Base-by-base conservation (phyloP, 1,140 invertebrate species). In the Latrodectus geometricus region DNA sequence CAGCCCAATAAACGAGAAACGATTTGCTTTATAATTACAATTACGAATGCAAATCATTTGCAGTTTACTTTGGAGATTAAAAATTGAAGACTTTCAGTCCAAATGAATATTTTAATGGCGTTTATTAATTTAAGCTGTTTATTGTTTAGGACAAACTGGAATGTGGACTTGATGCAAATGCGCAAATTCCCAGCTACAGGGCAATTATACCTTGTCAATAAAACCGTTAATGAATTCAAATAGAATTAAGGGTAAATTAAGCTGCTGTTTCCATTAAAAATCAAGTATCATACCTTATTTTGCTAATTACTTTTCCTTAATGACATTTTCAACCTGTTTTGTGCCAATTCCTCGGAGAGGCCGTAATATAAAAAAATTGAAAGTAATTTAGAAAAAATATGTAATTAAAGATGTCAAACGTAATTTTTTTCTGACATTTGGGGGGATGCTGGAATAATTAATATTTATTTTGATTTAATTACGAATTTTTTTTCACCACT, bases 91-190 rank as follows among this genome's bases (percentile, higher is more conserved):
- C 3, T 69, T 69, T 11, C 20, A 61, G 20, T 69, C 68, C 68
- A 20, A 69, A 21, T 69, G 68, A n/a, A 69, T 69, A 69, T 69
- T 69, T 69, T 69, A 20, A 69, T 23, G 20, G 20, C 11, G 20
- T 69, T 69, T 69, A 69, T 69, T 23, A 69, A 65, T 21, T n/a
- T 69, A 69, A 20, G 21, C 11, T 23, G n/a, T 69, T 69, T 21
- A 69, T 69, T 69, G 68, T 69, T 69, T 23, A n/a, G 14, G n/a
- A n/a, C 17, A 69, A n/a, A 21, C 35, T n/a, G 20, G 20, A 23
- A n/a, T 69, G 11, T 21, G 14, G 35, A 35, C 5, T 35, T 14
- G 54, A 61, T 61, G 54, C 54, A 61, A 61, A 61, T 69, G 68
- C 68, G 17, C 14, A 69, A 11, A 21, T 69, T 69, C 9, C 54